Base-by-base conservation (phyloP, 2,888 invertebrate genomes). In the Stegophylla sp. region DNA sequence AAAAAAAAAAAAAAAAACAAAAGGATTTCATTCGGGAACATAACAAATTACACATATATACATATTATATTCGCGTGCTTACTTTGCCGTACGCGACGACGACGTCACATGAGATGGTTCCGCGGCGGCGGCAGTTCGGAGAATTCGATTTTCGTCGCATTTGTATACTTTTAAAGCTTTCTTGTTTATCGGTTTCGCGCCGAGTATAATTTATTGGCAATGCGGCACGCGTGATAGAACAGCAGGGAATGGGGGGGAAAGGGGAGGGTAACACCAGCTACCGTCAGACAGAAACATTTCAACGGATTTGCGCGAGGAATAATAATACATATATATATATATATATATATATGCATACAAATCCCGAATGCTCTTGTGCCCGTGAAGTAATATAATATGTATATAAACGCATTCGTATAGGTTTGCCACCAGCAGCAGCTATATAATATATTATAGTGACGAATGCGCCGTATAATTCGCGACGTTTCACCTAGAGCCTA, bases 161-260 rank as follows among this genome's bases (percentile, higher is more conserved):
- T 26, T 66, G 53, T 59, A 34, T 34, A 67, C 28, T 53, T 79
- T 61, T 64, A 51, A 69, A 45, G 43, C 45, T 79, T 79, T 61
- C 45, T 69, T 56, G 23, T 77, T 77, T 53, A 69, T 79, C 59
- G 69, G 69, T 79, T 48, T 61, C 34, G 15, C 13, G n/a, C n/a
- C n/a, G n/a, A 45, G 51, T 77, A 77, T 77, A 77, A 67, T 77
- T 77, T 67, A 77, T 77, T 48, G 45, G 28, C 28, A 34, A 34
- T n/a, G 45, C 13, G n/a, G n/a, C n/a, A n/a, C n/a, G n/a, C n/a
- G n/a, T n/a, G n/a, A n/a, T n/a, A n/a, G n/a, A n/a, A n/a, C n/a
- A n/a, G n/a, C n/a, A n/a, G n/a, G n/a, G n/a, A n/a, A n/a, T n/a
- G 59, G 45, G 66, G 48, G 23, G 53, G 12, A 72, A 53, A 76